phyloP scores from a whole-genome alignment of 2,113 vertebrate species.

The Lycocorax pyrrhopterus region DNA sequence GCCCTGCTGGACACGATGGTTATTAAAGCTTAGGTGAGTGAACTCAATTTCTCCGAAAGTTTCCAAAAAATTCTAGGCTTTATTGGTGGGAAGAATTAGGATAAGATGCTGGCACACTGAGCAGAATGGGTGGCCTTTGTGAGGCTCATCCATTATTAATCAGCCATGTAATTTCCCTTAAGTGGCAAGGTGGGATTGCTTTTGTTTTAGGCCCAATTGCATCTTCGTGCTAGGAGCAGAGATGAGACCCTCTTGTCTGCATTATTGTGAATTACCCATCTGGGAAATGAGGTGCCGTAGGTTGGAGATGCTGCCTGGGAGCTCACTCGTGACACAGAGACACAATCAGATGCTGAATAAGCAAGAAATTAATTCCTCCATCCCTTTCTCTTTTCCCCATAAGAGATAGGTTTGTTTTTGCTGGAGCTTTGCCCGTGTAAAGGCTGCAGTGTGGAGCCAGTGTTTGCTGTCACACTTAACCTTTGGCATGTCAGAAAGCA shows the following conservation, averaged over 20 bases:
- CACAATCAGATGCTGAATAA: neutral
- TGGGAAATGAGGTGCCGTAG: neutral
- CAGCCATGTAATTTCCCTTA: neutral
- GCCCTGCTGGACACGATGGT: neutral
- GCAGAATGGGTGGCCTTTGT: neutral
- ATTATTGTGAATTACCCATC: neutral
- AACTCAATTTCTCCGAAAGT: neutral
- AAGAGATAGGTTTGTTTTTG: neutral
- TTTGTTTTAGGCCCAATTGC: neutral
- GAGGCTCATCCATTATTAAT: neutral
- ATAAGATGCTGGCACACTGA: neutral
- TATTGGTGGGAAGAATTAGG: neutral
- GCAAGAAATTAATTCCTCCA: conserved; percentile 7
- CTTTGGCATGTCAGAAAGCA: neutral
- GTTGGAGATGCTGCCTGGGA: neutral
- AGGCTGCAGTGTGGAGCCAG: neutral
- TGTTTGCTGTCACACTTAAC: neutral
- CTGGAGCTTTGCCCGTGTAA: neutral
- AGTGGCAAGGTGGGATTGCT: neutral
- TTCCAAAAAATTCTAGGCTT: neutral
- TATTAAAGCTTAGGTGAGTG: neutral
- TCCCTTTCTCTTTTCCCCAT: neutral
- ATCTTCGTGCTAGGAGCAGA: neutral
- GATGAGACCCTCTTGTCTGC: neutral
- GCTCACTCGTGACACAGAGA: neutral